These are phyloP conservation scores for Pheosia gnoma DNA, from an alignment of 2,888 invertebrate species.

Conservation along the genomic window DNA sequence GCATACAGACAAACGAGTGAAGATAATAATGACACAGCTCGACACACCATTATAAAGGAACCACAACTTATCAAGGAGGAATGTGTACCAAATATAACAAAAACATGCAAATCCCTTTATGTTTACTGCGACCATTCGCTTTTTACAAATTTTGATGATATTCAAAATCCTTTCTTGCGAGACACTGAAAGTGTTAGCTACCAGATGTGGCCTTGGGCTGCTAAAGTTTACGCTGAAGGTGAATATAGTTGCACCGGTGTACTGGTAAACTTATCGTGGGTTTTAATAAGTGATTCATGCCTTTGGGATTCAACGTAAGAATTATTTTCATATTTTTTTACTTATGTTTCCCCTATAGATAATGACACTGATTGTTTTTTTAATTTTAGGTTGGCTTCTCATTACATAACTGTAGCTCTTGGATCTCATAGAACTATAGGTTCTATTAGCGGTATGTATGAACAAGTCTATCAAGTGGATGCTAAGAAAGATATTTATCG, in stretches of 20 bases:
- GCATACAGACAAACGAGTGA: slow-evolving; percentile 50
- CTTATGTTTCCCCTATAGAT: neutral
- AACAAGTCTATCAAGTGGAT: slow-evolving; percentile 87
- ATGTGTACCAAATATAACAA: slow-evolving; percentile 75
- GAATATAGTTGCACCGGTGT: slow-evolving; percentile 87
- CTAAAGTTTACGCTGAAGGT: slow-evolving; percentile 89
- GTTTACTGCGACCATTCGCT: slow-evolving; percentile 80
- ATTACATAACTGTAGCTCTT: slow-evolving; percentile 86
- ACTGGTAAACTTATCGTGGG: slow-evolving; percentile 87
- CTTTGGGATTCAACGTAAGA: slow-evolving; percentile 69
- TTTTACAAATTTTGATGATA: slow-evolving; percentile 60
- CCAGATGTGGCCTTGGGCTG: slow-evolving; percentile 88
- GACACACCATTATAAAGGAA: slow-evolving; percentile 59
- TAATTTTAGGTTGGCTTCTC: slow-evolving; percentile 75
- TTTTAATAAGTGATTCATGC: slow-evolving; percentile 85
- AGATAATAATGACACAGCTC: slow-evolving; percentile 42
- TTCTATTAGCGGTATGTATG: slow-evolving; percentile 86
- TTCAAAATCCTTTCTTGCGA: slow-evolving; percentile 50
- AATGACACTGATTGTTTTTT: neutral
- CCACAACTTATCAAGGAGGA: slow-evolving; percentile 71
- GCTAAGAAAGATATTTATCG: slow-evolving; percentile 82
- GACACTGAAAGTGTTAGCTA: slow-evolving; percentile 37
- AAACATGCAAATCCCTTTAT: slow-evolving; percentile 81
- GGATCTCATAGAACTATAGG: slow-evolving; percentile 87
- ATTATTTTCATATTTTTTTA: slow-evolving; percentile 6